Percentiles rank a stretch among this genome's conserved stretches.
Conservation (phyloP, 2,113 vertebrate genomes). For the Paracanthobrama guichenoti region DNA sequence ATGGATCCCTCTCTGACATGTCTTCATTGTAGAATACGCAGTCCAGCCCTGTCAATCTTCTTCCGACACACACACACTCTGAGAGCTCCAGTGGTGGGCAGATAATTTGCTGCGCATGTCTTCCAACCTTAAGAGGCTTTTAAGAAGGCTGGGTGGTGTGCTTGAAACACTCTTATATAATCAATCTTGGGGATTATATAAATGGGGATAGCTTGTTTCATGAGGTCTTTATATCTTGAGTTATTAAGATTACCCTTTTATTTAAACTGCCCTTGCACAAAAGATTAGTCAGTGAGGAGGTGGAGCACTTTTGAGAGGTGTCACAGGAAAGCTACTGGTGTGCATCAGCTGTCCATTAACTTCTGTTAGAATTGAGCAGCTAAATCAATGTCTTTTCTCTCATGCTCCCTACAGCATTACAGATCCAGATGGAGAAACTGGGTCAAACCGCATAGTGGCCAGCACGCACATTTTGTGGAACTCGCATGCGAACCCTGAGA, state of each 20-base stretch:
- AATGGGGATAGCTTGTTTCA: conserved; percentile 22
- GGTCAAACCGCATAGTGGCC: conserved; percentile 28
- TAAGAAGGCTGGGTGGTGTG: conserved; percentile 4
- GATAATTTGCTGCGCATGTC: conserved; percentile 20
- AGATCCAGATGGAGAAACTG: conserved; percentile 31
- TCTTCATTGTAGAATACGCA: background rate
- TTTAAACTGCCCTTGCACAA: background rate
- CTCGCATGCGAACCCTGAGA: background rate
- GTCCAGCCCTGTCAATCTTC: background rate
- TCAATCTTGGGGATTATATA: conserved; percentile 40
- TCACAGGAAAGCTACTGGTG: background rate
- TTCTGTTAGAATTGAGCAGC: conserved; percentile 26
- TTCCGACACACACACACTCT: background rate
- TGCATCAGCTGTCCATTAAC: conserved; percentile 20
- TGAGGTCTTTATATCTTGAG: background rate
- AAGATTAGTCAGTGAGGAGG: background rate
- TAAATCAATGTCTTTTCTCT: conserved; percentile 49
- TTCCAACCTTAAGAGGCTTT: conserved; percentile 34
- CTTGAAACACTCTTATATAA: conserved; percentile 47
- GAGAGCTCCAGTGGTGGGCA: background rate
- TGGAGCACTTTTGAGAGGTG: background rate
- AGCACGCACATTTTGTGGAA: background rate
- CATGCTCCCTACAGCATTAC: conserved; percentile 42
- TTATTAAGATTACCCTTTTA: conserved; percentile 22
- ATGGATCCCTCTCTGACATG: background rate